phyloP scores from a whole-genome alignment of 2,888 invertebrate species.

The Polyommatus icarus region DNA sequence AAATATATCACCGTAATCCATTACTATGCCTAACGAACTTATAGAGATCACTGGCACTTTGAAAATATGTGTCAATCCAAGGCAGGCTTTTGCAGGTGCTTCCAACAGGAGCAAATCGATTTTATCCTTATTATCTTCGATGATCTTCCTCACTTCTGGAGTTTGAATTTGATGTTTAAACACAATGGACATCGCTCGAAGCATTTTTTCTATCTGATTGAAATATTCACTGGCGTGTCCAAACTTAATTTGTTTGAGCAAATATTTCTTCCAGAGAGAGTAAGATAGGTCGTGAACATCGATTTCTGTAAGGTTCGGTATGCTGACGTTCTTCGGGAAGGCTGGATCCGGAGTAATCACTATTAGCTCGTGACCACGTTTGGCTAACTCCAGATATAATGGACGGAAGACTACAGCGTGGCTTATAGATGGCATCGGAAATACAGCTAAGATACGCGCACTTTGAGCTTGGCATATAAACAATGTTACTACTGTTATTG shows the following conservation, averaged over 20 bases:
- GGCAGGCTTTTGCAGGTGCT: constrained; percentile 42
- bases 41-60: constrained; percentile 53
- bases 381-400: constrained; percentile 51
- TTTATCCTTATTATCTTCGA: constrained; percentile 41
- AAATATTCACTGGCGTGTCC: constrained; percentile 35
- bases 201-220: constrained; percentile 36
- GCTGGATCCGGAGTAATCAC: constrained; percentile 52
- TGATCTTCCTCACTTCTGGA: constrained; percentile 44
- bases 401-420: constrained; percentile 53
- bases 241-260: constrained; percentile 10
- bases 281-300: constrained; percentile 47
- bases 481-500: background rate
- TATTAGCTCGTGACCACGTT: constrained; percentile 56
- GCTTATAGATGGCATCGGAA: constrained; percentile 55
- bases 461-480: constrained; percentile 38
- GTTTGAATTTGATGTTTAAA: constrained; percentile 43
- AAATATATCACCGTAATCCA: constrained; percentile 40
- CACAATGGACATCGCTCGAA: constrained; percentile 31
- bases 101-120: constrained; percentile 53
- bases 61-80: constrained; percentile 49
- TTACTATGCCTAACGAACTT: constrained; percentile 46
- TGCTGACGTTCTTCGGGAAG: constrained; percentile 38
- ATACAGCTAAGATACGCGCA: constrained; percentile 54
- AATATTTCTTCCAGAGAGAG: constrained; percentile 39
- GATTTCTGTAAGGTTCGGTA: constrained; percentile 52